Evolutionary conservation across 2,797 vertebrate genomes (phyloP), one percentile per base, ranked within the genome.

Genomic region (Loriculus beryllinus): DNA sequence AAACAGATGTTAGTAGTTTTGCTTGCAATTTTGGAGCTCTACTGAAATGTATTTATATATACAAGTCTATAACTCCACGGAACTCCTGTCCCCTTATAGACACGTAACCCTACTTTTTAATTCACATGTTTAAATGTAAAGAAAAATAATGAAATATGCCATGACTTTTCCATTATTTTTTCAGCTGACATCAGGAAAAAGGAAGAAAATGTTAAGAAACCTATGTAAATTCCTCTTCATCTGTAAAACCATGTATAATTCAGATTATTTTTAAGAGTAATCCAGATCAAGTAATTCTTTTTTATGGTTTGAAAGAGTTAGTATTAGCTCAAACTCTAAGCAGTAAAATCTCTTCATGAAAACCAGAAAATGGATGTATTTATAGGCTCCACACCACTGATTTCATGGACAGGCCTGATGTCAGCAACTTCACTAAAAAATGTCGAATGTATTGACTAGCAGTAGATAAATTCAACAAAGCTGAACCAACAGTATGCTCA

Each of bases 391-490:
- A 87, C 23, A 62, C 40, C 82, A 49, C 9, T 64, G 12, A 60
- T 93, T 88, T 88, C 52, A 45, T 65, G 76, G 64, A 65, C 56
- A 67, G 77, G 52, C 56, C 80, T 87, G 21, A 70, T 91, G 51
- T 86, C 59, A 85, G 51, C 76, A 80, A 77, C 49, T 47, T 92
- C 67, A 85, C 35, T 52, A 28, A 75, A 84, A 85, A 78, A 67
- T 56, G 39, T 78, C 75, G 72, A 37, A 75, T 0, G 0, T 93
- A 69, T 62, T 81, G 82, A 33, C 80, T 45, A 28, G 56, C n/a
- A 83, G 40, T 78, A 90, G 67, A 93, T 81, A 91, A 92, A 93
- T 83, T 79, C 76, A 85, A 40, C 76, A 81, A 94, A 86, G 14
- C 52, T 93, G 82, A 87, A 69, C 51, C 52, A 90, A 93, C 11